Conservation (phyloP, 1,140 invertebrate genomes). For the Trachymyrmex cornetzi region DNA sequence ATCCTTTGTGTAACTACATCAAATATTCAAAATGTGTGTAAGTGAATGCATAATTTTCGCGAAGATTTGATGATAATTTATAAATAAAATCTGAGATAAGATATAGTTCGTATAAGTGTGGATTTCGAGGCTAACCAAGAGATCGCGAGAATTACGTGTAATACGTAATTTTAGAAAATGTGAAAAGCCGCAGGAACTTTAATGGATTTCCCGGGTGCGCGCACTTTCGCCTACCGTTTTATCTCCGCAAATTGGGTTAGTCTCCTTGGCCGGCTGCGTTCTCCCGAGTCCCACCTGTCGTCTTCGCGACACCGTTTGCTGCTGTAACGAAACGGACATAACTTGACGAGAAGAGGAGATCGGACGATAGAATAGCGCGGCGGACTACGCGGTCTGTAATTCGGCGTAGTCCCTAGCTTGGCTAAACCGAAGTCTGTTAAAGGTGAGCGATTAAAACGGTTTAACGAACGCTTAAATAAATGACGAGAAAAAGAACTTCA, state of each 20-base stretch:
- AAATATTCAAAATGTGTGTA: neutral
- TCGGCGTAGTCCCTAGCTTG: neutral
- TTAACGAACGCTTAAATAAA: slow-evolving; percentile 57
- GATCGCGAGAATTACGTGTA: slow-evolving; percentile 8
- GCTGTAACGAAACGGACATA: slow-evolving; percentile 48
- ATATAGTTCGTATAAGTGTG: neutral
- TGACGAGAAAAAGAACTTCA: slow-evolving; percentile 37
- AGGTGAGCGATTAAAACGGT: slow-evolving; percentile 23
- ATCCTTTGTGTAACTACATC: too few relatives aligned
- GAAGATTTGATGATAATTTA: neutral
- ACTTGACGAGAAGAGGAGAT: neutral
- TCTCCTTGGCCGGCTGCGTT: slow-evolving; percentile 34
- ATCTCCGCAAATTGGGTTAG: slow-evolving; percentile 76
- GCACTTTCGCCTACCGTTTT: slow-evolving; percentile 62
- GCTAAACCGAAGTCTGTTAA: slow-evolving; percentile 29
- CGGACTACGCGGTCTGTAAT: slow-evolving; percentile 25
- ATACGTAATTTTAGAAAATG: slow-evolving; percentile 41
- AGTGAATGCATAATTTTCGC: neutral
- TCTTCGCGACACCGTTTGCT: slow-evolving; percentile 32
- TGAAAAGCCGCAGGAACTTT: slow-evolving; percentile 63
- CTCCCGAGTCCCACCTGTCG: slow-evolving; percentile 26
- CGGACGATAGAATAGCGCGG: neutral
- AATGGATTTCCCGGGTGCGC: slow-evolving; percentile 75
- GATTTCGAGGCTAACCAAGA: slow-evolving; percentile 18
- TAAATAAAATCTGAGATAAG: neutral